Conservation (phyloP, 2,888 invertebrate genomes). For the Brachyptera risi region DNA sequence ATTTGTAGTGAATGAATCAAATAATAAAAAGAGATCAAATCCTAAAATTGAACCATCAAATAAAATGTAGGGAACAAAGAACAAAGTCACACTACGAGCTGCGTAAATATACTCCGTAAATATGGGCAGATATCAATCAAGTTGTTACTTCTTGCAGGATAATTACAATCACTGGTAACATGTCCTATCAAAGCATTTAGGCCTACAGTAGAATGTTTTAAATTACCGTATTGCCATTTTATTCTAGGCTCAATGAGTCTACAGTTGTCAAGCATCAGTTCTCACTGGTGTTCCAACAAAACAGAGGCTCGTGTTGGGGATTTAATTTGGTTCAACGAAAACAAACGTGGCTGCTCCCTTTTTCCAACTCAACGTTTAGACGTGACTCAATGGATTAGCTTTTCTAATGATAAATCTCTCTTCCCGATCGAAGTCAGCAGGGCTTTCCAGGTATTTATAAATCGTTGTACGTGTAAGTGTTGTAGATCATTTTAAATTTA, state of each 20-base stretch:
- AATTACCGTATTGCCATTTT: neutral
- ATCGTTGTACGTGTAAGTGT: too few species aligned
- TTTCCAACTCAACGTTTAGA: slow-evolving; percentile 52
- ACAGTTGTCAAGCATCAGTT: slow-evolving; percentile 34
- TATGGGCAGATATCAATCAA: too few species aligned
- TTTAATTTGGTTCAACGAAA: slow-evolving; percentile 53
- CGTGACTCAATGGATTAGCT: slow-evolving; percentile 46
- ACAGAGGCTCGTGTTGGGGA: slow-evolving; percentile 53
- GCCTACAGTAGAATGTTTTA: neutral
- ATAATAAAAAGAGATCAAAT: too few species aligned
- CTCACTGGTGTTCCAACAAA: slow-evolving; percentile 39
- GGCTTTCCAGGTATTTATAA: slow-evolving; percentile 36
- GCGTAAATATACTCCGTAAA: too few species aligned
- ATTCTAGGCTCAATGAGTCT: slow-evolving; percentile 26
- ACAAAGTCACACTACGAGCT: too few species aligned
- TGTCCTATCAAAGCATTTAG: neutral
- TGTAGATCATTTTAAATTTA: too few species aligned
- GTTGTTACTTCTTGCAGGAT: too few species aligned
- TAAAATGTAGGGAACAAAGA: too few species aligned
- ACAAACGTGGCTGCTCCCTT: slow-evolving; percentile 52
- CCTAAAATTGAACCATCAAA: too few species aligned
- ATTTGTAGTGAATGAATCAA: too few species aligned
- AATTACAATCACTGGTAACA: too few species aligned
- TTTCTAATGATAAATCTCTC: slow-evolving; percentile 42
- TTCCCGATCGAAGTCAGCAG: slow-evolving; percentile 45